Percentiles rank a stretch among this genome's conserved stretches.
phyloP scores from a whole-genome alignment of 1,140 invertebrate species.

The Trichonephila clavata region DNA sequence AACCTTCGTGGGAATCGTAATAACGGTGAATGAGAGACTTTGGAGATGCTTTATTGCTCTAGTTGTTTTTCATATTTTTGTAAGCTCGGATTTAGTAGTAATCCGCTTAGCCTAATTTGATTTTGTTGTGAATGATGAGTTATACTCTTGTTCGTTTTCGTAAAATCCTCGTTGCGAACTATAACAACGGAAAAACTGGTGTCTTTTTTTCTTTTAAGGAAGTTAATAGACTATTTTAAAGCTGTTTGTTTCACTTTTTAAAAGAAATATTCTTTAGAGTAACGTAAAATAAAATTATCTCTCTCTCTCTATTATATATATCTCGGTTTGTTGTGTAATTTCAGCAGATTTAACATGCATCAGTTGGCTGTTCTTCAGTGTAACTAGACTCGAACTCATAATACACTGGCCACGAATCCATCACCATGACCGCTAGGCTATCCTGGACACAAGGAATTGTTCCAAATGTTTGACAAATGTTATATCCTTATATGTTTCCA shows the following conservation, averaged over 20 bases:
- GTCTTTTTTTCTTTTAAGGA: not conserved
- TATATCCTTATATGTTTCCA: no score
- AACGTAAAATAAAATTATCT: no score
- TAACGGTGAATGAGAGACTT: not conserved
- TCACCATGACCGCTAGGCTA: no score
- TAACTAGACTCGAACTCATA: no score
- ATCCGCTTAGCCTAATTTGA: conserved; percentile 2
- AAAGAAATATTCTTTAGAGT: no score
- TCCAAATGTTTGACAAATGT: no score
- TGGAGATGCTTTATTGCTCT: not conserved
- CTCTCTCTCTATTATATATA: no score
- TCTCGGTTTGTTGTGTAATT: no score
- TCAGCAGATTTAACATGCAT: no score
- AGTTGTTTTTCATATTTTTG: not conserved
- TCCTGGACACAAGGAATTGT: no score
- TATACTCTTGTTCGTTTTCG: not conserved
- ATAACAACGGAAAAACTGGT: not conserved
- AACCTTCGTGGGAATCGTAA: not conserved
- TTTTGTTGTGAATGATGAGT: not conserved
- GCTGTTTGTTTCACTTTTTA: not conserved
- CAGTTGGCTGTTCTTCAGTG: no score
- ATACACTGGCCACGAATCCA: no score
- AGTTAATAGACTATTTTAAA: not conserved
- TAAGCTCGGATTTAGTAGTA: not conserved
- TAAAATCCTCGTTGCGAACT: not conserved